These are phyloP conservation scores for Gonocerus acuteangulatus DNA, from an alignment of 2,888 invertebrate genomes.

Conservation along the genomic window DNA sequence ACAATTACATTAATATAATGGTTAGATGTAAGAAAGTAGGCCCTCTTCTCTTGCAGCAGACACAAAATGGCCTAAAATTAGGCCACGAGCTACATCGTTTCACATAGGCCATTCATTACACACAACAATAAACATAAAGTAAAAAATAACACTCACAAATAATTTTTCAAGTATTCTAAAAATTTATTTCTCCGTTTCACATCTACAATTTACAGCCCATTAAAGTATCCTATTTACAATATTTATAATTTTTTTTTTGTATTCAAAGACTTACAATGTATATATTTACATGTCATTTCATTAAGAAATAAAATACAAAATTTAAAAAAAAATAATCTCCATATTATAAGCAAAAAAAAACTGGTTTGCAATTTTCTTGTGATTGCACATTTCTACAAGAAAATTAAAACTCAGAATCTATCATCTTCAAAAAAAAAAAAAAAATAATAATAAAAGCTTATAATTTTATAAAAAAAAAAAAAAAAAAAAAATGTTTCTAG, in stretches of 20 bases:
- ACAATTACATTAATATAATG: slow-evolving; percentile 26
- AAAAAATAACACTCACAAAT: slow-evolving; percentile 12
- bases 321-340: neutral
- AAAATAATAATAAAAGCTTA: too few species aligned
- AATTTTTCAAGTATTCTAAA: slow-evolving; percentile 12
- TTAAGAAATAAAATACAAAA: neutral
- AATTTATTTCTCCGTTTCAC: slow-evolving; percentile 6
- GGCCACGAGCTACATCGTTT: slow-evolving; percentile 7
- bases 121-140: slow-evolving; percentile 1
- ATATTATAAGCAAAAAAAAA: neutral
- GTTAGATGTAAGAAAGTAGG: slow-evolving; percentile 27
- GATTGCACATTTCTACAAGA: neutral
- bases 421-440: too few species aligned
- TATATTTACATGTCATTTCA: neutral
- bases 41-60: slow-evolving; percentile 20
- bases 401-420: neutral
- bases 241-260: slow-evolving; percentile 10
- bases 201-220: slow-evolving; percentile 13
- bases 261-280: neutral
- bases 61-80: slow-evolving; percentile 1
- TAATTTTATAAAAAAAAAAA: too few species aligned
- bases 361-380: neutral
- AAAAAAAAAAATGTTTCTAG: too few species aligned
- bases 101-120: neutral
- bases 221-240: slow-evolving; percentile 9